Conservation (phyloP, 2,113 vertebrate genomes). For the Microcebus lehilahytsara region DNA sequence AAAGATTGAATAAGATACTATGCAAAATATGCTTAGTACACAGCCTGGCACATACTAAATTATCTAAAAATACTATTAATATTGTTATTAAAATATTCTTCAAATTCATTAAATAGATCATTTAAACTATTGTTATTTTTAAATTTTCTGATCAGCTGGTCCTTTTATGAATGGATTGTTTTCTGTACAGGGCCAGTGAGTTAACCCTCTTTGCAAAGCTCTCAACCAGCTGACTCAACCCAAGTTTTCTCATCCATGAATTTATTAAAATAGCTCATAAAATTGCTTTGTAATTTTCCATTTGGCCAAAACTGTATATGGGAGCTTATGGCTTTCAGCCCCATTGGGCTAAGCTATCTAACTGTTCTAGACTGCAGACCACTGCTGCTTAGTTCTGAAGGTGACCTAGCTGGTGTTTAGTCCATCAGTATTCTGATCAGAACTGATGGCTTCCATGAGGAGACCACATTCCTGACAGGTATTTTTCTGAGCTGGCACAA, state of each 20-base stretch:
- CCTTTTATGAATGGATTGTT: background rate
- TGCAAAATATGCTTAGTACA: background rate
- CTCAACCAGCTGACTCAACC: background rate
- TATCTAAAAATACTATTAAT: background rate
- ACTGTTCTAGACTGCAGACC: background rate
- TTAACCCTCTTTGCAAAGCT: background rate
- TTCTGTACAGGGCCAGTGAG: background rate
- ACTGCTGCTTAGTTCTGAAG: background rate
- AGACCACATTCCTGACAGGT: background rate
- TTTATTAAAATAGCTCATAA: constrained; percentile 3
- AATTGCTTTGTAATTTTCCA: background rate
- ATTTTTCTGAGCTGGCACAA: background rate
- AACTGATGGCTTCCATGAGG: background rate
- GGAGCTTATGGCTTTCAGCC: background rate
- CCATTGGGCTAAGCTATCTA: background rate
- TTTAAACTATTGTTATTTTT: background rate
- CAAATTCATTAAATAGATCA: background rate
- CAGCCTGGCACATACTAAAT: background rate
- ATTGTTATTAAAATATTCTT: background rate
- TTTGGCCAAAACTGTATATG: background rate
- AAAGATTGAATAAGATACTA: background rate
- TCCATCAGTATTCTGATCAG: background rate
- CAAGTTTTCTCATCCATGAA: background rate
- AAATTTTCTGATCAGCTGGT: background rate
- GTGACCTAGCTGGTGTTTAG: background rate